Evolutionary conservation across 2,113 vertebrate species (phyloP), one percentile per base, ranked within the genome.

Genomic region (Hemichromis elongatus): DNA sequence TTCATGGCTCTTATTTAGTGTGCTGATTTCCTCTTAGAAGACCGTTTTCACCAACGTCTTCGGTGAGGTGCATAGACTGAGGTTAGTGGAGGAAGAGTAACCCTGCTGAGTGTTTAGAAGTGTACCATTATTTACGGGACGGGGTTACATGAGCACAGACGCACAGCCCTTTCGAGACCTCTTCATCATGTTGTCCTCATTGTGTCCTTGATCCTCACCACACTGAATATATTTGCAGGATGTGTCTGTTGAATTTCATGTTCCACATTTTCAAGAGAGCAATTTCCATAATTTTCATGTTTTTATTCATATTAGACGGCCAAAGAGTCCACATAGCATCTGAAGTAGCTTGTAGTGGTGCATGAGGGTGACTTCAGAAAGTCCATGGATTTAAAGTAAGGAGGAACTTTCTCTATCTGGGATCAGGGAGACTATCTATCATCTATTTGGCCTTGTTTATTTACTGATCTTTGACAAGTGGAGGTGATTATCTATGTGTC

Each of bases 281-380:
- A 26, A 78, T 92, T 78, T 90, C 11, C 87, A 92, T 94, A 87
- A 89, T 88, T 42, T 89, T 66, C 61, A 90, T 93, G 91, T 93
- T 92, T 93, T 93, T 93, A 93, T 95, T 94, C 92, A 94, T 94
- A 66, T 75, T 28, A 2, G 26, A 4, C 28, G 45, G 63, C 53
- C 42, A n/a, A 54, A 68, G 33, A 79, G 26, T 68, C 52, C 30
- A 30, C 30, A 30, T 77, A 45, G 40, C 19, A 26, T 85, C 82
- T 56, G 7, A 79, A 66, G 79, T n/a, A 16, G 63, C 52, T 28
- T 13, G 5, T 37, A 21, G 42, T 89, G 77, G 90, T 86, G 66
- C 30, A 3, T 63, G 40, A 82, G 57, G 57, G 8, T 77, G 83
- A 77, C 63, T 50, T 35, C 45, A 50, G 66, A 90, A 91, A 88